phyloP scores from a whole-genome alignment of 2,113 vertebrate species.

The Eulemur macaco region DNA sequence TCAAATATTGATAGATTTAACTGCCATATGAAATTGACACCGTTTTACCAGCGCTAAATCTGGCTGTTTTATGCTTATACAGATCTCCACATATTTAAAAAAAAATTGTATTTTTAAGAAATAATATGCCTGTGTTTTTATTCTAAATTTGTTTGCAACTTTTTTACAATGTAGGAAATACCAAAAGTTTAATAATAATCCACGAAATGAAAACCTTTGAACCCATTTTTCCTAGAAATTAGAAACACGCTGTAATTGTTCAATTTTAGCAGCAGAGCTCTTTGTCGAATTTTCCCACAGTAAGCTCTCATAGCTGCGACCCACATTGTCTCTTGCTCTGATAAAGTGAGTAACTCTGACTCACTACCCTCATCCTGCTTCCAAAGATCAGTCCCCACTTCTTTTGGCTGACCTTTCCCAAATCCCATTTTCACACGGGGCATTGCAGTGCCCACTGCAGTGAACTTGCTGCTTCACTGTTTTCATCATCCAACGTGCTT shows the following conservation, averaged over 20 bases:
- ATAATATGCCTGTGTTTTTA: constrained; percentile 40
- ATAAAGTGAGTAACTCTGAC: constrained; percentile 41
- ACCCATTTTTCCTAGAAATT: constrained; percentile 64
- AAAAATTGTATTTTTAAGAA: constrained; percentile 57
- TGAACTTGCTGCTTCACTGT: not conserved
- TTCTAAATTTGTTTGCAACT: constrained; percentile 52
- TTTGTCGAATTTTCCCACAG: constrained; percentile 50
- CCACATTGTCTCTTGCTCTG: not conserved
- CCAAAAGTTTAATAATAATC: constrained; percentile 57
- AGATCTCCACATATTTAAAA: constrained; percentile 27
- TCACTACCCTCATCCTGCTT: not conserved
- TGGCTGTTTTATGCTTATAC: constrained; percentile 30
- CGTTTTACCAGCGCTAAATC: constrained; percentile 48
- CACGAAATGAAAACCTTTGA: constrained; percentile 56
- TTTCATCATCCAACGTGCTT: not conserved
- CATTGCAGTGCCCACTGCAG: not conserved
- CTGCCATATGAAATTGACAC: constrained; percentile 27
- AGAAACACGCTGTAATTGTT: constrained; percentile 52
- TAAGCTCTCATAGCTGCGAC: constrained; percentile 22
- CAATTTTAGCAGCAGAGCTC: constrained; percentile 1
- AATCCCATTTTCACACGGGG: constrained; percentile 7
- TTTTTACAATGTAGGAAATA: constrained; percentile 50
- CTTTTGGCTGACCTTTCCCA: constrained; percentile 39
- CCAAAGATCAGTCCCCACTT: constrained; percentile 34
- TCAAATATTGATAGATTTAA: constrained; percentile 65